phyloP scores from a whole-genome alignment of 2,113 vertebrate genomes.

The Micronycteris hirsuta region DNA sequence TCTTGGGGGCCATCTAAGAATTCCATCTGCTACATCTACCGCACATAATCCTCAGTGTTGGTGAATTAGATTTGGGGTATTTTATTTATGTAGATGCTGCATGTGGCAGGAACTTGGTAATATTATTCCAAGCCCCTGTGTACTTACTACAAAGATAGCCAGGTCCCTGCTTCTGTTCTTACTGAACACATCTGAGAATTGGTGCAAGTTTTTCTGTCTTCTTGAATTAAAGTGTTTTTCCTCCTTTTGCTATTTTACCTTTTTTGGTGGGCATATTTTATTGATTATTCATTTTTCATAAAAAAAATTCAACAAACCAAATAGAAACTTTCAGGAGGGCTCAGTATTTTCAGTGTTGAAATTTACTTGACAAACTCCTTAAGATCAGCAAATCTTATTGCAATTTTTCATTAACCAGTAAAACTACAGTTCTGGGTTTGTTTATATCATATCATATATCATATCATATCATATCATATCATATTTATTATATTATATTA shows the following conservation, averaged over 20 bases:
- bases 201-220: not conserved
- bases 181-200: not conserved
- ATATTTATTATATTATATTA: not conserved
- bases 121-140: not conserved
- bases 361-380: not conserved
- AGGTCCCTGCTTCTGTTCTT: not conserved
- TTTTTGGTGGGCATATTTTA: conserved; percentile 14
- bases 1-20: not conserved
- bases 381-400: not conserved
- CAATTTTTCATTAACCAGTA: not conserved
- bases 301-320: conserved; percentile 17
- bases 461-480: no score
- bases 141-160: not conserved
- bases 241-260: not conserved
- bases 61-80: not conserved
- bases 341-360: not conserved
- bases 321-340: not conserved
- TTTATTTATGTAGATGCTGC: not conserved
- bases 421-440: conserved; percentile 3
- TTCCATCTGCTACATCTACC: not conserved
- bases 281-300: conserved; percentile 44
- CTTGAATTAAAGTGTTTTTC: not conserved
- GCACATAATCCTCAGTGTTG: not conserved
- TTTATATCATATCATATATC: not conserved
- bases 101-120: not conserved